Conservation (phyloP, 2,797 vertebrate genomes). For the Pangasius macronema region DNA sequence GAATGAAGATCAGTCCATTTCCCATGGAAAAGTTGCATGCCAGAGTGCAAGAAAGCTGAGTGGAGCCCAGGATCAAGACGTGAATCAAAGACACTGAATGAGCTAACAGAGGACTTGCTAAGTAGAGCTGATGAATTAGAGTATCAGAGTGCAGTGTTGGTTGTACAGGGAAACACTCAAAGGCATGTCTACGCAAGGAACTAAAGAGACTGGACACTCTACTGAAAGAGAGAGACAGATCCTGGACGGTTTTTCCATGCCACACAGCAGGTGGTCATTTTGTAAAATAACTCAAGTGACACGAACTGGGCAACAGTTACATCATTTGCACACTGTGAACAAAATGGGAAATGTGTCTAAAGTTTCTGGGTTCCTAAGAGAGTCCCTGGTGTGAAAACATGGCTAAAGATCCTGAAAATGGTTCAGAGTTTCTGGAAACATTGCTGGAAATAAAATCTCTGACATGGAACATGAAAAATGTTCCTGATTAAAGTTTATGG, state of each 20-base stretch:
- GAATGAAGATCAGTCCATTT: slow-evolving; percentile 13
- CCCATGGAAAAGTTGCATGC: slow-evolving; percentile 29
- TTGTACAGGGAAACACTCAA: neutral
- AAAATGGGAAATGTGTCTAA: neutral
- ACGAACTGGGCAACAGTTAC: neutral
- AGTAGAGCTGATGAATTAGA: slow-evolving; percentile 17
- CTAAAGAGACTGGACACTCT: neutral
- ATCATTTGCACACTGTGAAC: neutral
- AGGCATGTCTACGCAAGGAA: neutral
- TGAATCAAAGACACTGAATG: neutral
- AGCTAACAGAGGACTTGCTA: slow-evolving; percentile 4
- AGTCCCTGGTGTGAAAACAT: neutral
- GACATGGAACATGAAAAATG: neutral
- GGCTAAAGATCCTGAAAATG: neutral
- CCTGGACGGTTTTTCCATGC: neutral
- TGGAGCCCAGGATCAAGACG: neutral
- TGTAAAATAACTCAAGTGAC: neutral
- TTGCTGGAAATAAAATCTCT: neutral
- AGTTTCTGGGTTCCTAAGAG: neutral
- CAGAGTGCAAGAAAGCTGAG: neutral
- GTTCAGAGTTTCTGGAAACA: neutral
- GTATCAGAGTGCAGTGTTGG: neutral
- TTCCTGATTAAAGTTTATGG: neutral
- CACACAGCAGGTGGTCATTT: neutral
- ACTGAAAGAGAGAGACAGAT: neutral